Evolutionary conservation across 2,797 vertebrate genomes (phyloP).

Genomic region (Leuciscus waleckii): DNA sequence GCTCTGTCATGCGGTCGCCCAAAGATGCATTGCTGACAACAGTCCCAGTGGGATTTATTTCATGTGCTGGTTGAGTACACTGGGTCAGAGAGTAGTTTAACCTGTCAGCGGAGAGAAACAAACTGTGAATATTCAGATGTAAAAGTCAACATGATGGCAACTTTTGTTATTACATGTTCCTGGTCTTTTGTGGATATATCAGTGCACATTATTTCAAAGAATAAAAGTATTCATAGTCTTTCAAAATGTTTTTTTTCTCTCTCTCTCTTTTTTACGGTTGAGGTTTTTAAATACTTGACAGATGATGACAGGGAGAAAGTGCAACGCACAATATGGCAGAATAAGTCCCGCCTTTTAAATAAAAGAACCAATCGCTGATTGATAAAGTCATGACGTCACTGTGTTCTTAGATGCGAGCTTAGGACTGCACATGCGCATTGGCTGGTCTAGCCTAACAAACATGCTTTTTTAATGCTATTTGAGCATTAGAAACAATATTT

Average conservation of each 20-base stretch:
- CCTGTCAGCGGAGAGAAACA: background rate
- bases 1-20: slow-evolving; percentile 17
- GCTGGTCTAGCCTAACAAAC: background rate
- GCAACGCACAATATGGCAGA: background rate
- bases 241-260: background rate
- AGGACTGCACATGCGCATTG: background rate
- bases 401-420: too few relatives aligned
- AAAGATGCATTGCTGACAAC: background rate
- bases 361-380: background rate
- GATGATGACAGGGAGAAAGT: background rate
- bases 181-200: background rate
- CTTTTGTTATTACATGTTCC: background rate
- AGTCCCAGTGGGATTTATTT: background rate
- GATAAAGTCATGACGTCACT: background rate
- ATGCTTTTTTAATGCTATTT: background rate
- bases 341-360: background rate
- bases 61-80: background rate
- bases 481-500: background rate
- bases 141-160: background rate
- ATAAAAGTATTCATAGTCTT: background rate
- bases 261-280: background rate
- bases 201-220: background rate
- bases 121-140: background rate
- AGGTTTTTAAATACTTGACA: background rate
- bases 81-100: slow-evolving; percentile 1